Percentiles rank a stretch among this genome's conserved stretches.
phyloP scores from a whole-genome alignment of 2,797 vertebrate genomes.

The Tenualosa thibaudeaui region DNA sequence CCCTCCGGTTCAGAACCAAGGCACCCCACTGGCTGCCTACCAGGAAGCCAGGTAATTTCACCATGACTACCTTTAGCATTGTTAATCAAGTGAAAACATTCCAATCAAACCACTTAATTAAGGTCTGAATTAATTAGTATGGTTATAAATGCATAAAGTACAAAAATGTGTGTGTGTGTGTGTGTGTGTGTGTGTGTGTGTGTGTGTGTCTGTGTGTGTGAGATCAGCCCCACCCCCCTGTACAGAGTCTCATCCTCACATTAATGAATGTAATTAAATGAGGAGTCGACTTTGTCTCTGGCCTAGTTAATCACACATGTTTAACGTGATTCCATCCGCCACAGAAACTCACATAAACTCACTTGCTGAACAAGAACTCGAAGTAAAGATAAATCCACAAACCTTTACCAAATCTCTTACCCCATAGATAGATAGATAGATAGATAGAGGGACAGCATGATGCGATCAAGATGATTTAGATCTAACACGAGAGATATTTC shows the following conservation, averaged over 20 bases:
- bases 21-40: not conserved
- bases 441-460: too few relatives aligned
- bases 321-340: not conserved
- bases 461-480: too few relatives aligned
- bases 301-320: conserved; percentile 16
- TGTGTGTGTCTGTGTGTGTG: not conserved
- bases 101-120: conserved; percentile 58
- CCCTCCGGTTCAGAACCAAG: not conserved
- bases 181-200: conserved; percentile 13
- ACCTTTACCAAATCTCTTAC: not conserved
- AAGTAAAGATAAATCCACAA: not conserved
- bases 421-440: not conserved
- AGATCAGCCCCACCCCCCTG: not conserved
- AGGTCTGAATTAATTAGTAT: conserved; percentile 42
- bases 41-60: conserved; percentile 45
- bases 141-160: conserved; percentile 34
- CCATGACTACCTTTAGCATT: conserved; percentile 45
- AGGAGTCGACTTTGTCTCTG: conserved; percentile 7
- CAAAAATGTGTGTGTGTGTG: conserved; percentile 32
- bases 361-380: not conserved
- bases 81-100: conserved; percentile 56
- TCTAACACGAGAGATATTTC: not conserved
- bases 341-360: not conserved
- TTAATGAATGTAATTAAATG: conserved; percentile 17
- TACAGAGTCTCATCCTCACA: not conserved